Base-by-base conservation (phyloP, 1,140 invertebrate species). In the Bombyx mandarina region DNA sequence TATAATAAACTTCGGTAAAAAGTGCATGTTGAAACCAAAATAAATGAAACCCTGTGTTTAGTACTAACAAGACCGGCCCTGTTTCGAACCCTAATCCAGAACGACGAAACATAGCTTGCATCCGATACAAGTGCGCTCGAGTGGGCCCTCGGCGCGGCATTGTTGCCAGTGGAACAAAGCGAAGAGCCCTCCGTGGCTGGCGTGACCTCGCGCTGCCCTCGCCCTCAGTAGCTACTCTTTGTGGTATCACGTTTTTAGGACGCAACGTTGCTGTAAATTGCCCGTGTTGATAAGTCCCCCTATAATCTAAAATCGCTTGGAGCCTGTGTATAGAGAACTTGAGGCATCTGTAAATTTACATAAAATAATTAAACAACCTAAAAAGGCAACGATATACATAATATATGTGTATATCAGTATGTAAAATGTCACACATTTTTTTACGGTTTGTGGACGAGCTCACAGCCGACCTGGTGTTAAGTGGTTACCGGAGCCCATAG, bases 91-190 rank as follows among this genome's bases (percentile, higher is more conserved):
- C 75, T 81, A 79, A 82, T 82, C 75, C 76, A 70, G 53, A 65
- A 51, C 60, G 66, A 66, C 73, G 75, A 75, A 81, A 79, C 75
- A 83, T 79, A 71, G 75, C 77, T 81, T 77, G 77, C 80, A 83
- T 80, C 79, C 66, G 74, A 79, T 80, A 73, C 69, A 82, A 84
- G 81, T 76, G 66, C 68, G 58, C 68, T 71, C 68, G 61, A 71
- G 68, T 69, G 71, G 61, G 64, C 66, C 58, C 77, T 79, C 64
- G 60, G 62, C 61, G 53, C 67, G 75, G 77, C 75, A 85, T 85
- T 85, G 82, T 85, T 82, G 75, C 73, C 72, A 74, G 73, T 75
- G 66, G 79, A 85, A 85, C 82, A 85, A 85, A 82, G 76, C 75
- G 58, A 72, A 82, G 80, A 65, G 79, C 75, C 52, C 78, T 81